Conservation (phyloP, 2,797 vertebrate genomes). For the Notoglanidium macrostoma region DNA sequence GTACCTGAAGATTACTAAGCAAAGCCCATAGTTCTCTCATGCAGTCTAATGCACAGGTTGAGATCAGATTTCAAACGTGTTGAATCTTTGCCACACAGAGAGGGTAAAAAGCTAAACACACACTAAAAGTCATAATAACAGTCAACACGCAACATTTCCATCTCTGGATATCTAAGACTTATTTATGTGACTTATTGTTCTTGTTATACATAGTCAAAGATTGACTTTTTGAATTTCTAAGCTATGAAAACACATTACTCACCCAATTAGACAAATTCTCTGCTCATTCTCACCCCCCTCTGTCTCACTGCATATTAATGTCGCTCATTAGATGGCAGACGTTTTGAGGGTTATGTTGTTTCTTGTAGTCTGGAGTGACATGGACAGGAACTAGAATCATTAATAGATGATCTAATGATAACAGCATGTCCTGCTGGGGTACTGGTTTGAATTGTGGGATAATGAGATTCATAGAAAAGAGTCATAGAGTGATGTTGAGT, state of each 20-base stretch:
- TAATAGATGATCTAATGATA: constrained; percentile 26
- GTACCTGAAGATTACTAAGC: background rate
- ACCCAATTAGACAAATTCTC: constrained; percentile 17
- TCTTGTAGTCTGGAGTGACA: background rate
- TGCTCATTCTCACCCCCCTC: constrained; percentile 1
- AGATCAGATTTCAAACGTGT: background rate
- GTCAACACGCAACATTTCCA: background rate
- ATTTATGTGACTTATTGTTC: constrained; percentile 2
- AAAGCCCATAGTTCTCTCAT: background rate
- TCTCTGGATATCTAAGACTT: background rate
- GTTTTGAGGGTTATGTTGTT: constrained; percentile 25
- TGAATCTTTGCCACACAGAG: background rate
- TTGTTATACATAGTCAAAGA: background rate
- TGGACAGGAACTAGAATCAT: constrained; percentile 19
- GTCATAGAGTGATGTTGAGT: constrained; percentile 15
- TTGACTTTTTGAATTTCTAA: constrained; percentile 20
- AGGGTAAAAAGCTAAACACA: background rate
- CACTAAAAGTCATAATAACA: background rate
- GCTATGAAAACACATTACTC: background rate
- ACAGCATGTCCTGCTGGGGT: constrained; percentile 8
- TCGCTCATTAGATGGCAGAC: constrained; percentile 24
- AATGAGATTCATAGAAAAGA: constrained; percentile 23
- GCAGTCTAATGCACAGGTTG: background rate
- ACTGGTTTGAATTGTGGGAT: constrained; percentile 10
- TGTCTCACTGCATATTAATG: constrained; percentile 45